A percentile compares a stretch with the other conserved stretches of the same genome.
Evolutionary conservation across 1,140 invertebrate species (phyloP).

Genomic region (Macrotrachela quadricornifera): DNA sequence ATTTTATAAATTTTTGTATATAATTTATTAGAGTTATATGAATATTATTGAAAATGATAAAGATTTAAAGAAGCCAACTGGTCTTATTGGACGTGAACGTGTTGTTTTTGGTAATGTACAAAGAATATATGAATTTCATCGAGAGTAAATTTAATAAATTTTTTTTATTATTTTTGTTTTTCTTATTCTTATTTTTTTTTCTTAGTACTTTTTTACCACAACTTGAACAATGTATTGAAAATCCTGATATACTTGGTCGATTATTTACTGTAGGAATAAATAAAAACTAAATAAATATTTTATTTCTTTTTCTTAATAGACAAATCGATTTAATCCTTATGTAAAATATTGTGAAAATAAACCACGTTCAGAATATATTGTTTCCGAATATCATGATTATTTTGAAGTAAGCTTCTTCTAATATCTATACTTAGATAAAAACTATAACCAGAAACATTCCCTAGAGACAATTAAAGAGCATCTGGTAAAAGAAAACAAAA

Average conservation of each 20-base stretch:
- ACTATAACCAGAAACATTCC: neutral
- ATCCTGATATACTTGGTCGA: conserved; percentile 14
- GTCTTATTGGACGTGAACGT: conserved; percentile 57
- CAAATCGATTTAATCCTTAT: conserved; percentile 71
- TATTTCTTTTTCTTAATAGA: conserved; percentile 33
- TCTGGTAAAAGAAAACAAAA: too few relatives aligned
- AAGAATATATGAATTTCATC: conserved; percentile 92
- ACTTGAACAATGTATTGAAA: conserved; percentile 59
- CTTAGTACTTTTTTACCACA: conserved; percentile 65
- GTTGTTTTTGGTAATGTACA: conserved; percentile 96
- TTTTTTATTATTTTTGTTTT: neutral
- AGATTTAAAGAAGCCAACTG: too few relatives aligned
- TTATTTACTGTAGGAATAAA: too few relatives aligned
- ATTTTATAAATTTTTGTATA: neutral
- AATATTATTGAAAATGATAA: conserved; percentile 1
- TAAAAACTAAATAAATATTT: too few relatives aligned
- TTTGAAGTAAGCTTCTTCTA: conserved; percentile 49
- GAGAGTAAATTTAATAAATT: conserved; percentile 60
- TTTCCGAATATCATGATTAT: conserved; percentile 77
- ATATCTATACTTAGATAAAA: neutral
- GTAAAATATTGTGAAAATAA: conserved; percentile 98
- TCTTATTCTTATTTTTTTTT: conserved; percentile 15
- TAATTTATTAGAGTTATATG: conserved; percentile 25
- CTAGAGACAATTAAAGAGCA: too few relatives aligned
- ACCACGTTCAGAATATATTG: conserved; percentile 88